Conservation (phyloP, 2,888 invertebrate species). For the Aleiodes alternator region DNA sequence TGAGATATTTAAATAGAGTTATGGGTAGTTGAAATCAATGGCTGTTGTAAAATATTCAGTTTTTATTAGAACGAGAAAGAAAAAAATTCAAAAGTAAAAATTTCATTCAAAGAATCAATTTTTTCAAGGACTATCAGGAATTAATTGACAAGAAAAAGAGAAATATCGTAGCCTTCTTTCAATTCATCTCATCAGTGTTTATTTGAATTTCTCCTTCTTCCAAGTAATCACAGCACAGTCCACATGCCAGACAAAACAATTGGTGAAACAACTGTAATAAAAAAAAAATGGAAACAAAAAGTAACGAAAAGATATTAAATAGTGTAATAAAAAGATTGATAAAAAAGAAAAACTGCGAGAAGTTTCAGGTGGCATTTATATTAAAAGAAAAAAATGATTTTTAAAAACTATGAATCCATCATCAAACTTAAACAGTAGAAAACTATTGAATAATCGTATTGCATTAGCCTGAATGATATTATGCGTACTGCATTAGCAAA, state of each 20-base stretch:
- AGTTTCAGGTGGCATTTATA: slow-evolving; percentile 27
- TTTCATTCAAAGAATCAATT: no score
- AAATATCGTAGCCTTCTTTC: background rate
- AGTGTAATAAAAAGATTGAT: slow-evolving; percentile 16
- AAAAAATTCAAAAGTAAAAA: slow-evolving; percentile 57
- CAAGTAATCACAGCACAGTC: slow-evolving; percentile 53
- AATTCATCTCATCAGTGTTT: slow-evolving; percentile 65
- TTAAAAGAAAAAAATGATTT: slow-evolving; percentile 25
- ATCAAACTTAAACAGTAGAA: slow-evolving; percentile 62
- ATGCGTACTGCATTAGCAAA: slow-evolving; percentile 65
- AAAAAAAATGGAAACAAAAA: background rate
- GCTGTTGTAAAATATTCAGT: slow-evolving; percentile 74
- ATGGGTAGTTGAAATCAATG: slow-evolving; percentile 70
- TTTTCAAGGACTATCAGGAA: slow-evolving; percentile 10
- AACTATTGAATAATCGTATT: slow-evolving; percentile 68
- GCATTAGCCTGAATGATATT: slow-evolving; percentile 69
- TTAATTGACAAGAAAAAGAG: slow-evolving; percentile 11
- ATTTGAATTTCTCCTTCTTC: slow-evolving; percentile 64
- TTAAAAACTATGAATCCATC: slow-evolving; percentile 33
- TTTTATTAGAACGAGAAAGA: slow-evolving; percentile 66
- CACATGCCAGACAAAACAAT: slow-evolving; percentile 29
- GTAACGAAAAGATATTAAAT: slow-evolving; percentile 7
- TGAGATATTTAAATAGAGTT: slow-evolving; percentile 67
- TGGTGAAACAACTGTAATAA: slow-evolving; percentile 11
- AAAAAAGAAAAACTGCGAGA: slow-evolving; percentile 7